Base-by-base conservation (phyloP, 2,113 vertebrate species). In the Opisthocomus hoazin region DNA sequence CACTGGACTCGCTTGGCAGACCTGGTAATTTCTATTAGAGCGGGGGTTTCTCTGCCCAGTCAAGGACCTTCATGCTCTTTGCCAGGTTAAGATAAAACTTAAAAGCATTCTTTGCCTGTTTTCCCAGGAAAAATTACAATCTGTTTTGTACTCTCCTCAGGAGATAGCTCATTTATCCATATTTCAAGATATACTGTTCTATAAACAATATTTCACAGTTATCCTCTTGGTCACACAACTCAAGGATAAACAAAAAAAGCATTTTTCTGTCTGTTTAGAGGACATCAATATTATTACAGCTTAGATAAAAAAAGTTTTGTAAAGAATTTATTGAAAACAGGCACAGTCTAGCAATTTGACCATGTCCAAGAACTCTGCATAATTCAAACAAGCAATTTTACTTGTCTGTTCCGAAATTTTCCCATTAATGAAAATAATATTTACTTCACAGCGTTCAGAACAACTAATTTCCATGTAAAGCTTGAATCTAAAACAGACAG, bases 341-440 rank as follows among this genome's bases (percentile, higher is more conserved):
- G 53, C 51, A 58, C n/a, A 84, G 84, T 91, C 73, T 84, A 81
- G 60, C 69, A 58, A 89, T 84, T 27, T 70, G 83, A 89, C 84
- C 80, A 73, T 7, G 29, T 76, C 74, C 50, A 34, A 43, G 8
- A 87, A 48, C 48, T 75, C 53, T 60, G 36, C 34, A 45, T 87
- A 95, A 91, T 84, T 93, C 53, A 81, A 91, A 50, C 29, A 93
- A 87, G 87, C 80, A 90, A 73, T 87, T 93, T 75, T 51, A 75
- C 75, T 96, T 56, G 70, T 86, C 92, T 93, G 56, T 81, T 88
- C 82, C 56, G 64, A 56, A 80, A 84, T 84, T 81, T 96, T 81
- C 68, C 80, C 79, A 84, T 93, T 96, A 93, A 94, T 89, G 86
- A 97, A 93, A 94, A 89, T 66, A 95, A 46, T 94, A 93, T 97